These are phyloP conservation scores for Vanessa tameamea DNA, from an alignment of 1,140 invertebrate species.

Conservation along the genomic window DNA sequence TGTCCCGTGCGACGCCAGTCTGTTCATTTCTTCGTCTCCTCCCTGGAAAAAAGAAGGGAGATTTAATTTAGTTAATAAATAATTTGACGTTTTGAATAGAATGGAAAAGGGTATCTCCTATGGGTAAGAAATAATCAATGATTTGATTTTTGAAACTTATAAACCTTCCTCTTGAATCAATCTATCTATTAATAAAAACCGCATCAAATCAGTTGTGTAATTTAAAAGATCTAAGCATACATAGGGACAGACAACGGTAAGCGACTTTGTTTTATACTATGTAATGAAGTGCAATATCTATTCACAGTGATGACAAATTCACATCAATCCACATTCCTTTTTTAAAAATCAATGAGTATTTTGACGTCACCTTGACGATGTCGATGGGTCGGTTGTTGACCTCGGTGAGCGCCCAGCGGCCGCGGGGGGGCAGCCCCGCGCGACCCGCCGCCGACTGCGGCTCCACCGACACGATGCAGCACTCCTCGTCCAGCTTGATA, in stretches of 20 bases:
- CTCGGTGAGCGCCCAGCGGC: slow-evolving; percentile 65
- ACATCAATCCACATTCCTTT: not conserved
- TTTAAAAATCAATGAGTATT: not conserved
- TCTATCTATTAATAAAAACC: too few species aligned
- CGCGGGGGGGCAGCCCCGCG: slow-evolving; percentile 52
- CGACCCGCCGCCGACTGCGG: slow-evolving; percentile 40
- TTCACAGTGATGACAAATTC: not conserved
- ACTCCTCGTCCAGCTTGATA: slow-evolving; percentile 66
- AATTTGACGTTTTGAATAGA: too few species aligned
- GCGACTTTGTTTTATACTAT: too few species aligned
- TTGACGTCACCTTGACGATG: slow-evolving; percentile 53
- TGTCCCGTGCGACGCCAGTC: slow-evolving; percentile 53
- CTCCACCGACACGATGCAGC: slow-evolving; percentile 53
- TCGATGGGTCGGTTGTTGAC: slow-evolving; percentile 66
- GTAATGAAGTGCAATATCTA: too few species aligned
- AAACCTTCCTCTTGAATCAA: too few species aligned
- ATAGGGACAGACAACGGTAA: too few species aligned
- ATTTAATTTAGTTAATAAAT: not conserved
- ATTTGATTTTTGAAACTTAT: too few species aligned
- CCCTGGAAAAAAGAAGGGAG: slow-evolving; percentile 44
- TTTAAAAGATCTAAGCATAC: too few species aligned
- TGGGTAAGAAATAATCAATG: too few species aligned
- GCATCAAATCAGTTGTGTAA: too few species aligned
- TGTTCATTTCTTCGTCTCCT: slow-evolving; percentile 67
- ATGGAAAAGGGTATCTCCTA: too few species aligned